Percentiles rank a stretch among this genome's conserved stretches.
These are phyloP conservation scores for Chauna torquata DNA, from an alignment of 2,113 vertebrate genomes.

Conservation along the genomic window DNA sequence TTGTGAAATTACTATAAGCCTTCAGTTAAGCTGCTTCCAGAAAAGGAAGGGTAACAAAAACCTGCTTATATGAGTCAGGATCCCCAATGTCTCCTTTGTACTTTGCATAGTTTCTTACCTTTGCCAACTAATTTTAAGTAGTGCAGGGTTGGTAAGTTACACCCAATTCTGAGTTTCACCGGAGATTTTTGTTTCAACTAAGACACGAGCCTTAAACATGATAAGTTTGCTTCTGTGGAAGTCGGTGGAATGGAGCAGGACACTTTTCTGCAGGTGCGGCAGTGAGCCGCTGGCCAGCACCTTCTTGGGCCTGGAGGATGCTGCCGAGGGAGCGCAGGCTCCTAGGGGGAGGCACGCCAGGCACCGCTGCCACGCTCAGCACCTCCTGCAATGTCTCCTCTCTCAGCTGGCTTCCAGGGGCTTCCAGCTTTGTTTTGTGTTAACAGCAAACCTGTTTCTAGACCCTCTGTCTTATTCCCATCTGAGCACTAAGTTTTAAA, in stretches of 20 bases:
- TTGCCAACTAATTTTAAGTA: neutral
- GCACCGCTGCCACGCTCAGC: neutral
- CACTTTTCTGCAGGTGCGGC: neutral
- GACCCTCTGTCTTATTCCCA: neutral
- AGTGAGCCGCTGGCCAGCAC: neutral
- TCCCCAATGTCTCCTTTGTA: neutral
- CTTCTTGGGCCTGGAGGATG: neutral
- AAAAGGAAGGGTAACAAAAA: neutral
- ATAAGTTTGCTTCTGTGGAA: neutral
- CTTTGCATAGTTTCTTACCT: neutral
- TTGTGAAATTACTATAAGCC: neutral
- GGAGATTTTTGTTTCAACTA: neutral
- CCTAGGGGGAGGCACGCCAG: neutral
- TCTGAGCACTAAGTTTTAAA: neutral
- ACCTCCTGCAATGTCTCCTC: neutral
- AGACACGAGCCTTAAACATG: accelerated
- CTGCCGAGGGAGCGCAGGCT: neutral
- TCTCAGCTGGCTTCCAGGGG: neutral
- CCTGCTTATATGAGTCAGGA: neutral
- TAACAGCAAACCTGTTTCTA: neutral
- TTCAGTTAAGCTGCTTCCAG: neutral
- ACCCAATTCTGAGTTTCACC: neutral
- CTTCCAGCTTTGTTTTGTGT: neutral
- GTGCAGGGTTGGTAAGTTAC: neutral
- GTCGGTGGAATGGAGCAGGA: neutral